Percentiles rank a stretch among this genome's conserved stretches.
Conservation (phyloP, 2,888 invertebrate genomes). For the Melanophora roralis region DNA sequence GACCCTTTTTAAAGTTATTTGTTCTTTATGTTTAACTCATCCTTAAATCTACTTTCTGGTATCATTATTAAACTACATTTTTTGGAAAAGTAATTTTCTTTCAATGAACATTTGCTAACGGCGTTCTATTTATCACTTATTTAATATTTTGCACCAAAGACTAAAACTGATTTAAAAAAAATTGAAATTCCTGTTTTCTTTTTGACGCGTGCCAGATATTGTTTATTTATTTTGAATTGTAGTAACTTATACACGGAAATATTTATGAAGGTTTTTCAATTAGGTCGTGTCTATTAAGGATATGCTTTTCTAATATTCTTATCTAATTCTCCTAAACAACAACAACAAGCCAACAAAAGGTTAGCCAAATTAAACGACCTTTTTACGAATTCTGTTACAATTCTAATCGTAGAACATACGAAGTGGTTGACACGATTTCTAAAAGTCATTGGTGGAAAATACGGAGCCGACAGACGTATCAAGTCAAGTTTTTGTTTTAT, state of each 20-base stretch:
- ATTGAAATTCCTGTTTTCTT: conserved; percentile 45
- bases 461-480: no score
- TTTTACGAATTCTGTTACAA: no score
- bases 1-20: conserved; percentile 33
- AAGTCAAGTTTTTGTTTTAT: no score
- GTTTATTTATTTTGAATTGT: neutral
- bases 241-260: conserved; percentile 45
- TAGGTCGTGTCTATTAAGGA: conserved; percentile 50
- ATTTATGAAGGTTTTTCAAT: conserved; percentile 45
- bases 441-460: no score
- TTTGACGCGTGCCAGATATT: conserved; percentile 54
- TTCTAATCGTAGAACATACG: no score
- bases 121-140: conserved; percentile 29
- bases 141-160: conserved; percentile 1
- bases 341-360: no score
- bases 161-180: conserved; percentile 39
- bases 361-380: no score
- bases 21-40: conserved; percentile 9
- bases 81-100: conserved; percentile 16
- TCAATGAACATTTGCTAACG: no score
- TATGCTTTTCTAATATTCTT: conserved; percentile 34
- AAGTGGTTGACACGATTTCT: no score
- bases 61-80: conserved; percentile 41
- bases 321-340: no score
- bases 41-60: conserved; percentile 45